These are phyloP conservation scores for Pitangus sulphuratus DNA, from an alignment of 2,797 vertebrate genomes.

Conservation along the genomic window DNA sequence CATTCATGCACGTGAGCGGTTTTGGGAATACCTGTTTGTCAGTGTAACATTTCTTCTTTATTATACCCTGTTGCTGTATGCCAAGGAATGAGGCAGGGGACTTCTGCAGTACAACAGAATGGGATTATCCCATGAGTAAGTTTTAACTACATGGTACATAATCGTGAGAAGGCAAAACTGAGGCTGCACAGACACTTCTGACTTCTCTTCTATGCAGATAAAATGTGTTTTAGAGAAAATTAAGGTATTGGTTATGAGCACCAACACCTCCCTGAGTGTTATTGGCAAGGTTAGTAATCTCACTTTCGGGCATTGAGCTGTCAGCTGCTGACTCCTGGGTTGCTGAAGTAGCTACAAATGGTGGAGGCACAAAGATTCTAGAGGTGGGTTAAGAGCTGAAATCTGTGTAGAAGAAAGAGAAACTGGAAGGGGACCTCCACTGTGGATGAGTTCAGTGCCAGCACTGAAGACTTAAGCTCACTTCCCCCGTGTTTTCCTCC, in stretches of 20 bases:
- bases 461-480: neutral
- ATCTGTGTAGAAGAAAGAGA: neutral
- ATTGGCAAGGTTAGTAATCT: neutral
- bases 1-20: fast-evolving
- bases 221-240: neutral
- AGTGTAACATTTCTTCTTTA: fast-evolving
- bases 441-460: neutral
- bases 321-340: neutral
- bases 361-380: neutral
- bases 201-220: fast-evolving
- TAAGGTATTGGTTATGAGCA: neutral
- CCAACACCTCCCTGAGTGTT: fast-evolving
- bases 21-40: neutral
- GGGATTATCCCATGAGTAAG: neutral
- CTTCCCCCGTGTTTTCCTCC: neutral
- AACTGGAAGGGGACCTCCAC: neutral
- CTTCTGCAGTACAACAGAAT: neutral
- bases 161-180: neutral
- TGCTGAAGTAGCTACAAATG: neutral
- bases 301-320: neutral
- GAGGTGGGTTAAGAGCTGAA: neutral
- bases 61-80: neutral
- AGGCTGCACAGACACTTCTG: neutral
- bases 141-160: fast-evolving
- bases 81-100: neutral